Percentiles rank a stretch among this genome's conserved stretches.
Evolutionary conservation across 2,113 vertebrate species (phyloP).

Genomic region (Spizaetus ornatus): DNA sequence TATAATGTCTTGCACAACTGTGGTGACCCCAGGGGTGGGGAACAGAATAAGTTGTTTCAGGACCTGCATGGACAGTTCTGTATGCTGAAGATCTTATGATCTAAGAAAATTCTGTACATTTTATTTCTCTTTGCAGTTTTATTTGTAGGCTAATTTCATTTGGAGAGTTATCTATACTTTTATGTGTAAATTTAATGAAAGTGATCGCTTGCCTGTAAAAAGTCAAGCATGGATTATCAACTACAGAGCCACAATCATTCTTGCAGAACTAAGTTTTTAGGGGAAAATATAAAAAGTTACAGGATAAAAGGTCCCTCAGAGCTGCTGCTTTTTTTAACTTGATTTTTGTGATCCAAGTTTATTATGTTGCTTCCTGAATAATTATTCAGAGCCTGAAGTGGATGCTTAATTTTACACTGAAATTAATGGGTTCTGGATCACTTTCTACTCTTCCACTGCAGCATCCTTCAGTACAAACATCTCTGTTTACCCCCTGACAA

Average conservation of each 20-base stretch:
- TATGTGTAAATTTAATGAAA: neutral
- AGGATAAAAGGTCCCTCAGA: neutral
- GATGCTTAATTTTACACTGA: neutral
- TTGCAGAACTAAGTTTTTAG: neutral
- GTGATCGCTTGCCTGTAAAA: neutral
- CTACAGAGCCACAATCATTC: neutral
- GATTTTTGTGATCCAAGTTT: neutral
- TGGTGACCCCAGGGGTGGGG: neutral
- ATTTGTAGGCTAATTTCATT: neutral
- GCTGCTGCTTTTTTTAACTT: neutral
- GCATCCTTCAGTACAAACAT: neutral
- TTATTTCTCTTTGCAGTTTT: neutral
- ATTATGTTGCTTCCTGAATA: neutral
- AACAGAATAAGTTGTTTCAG: neutral
- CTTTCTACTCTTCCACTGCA: neutral
- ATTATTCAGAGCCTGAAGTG: neutral
- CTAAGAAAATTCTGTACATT: neutral
- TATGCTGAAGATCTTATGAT: neutral
- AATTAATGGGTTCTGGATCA: neutral
- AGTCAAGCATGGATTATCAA: neutral
- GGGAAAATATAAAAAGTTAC: neutral
- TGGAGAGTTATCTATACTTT: neutral
- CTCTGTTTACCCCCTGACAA: neutral
- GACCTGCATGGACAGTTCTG: neutral
- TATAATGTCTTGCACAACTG: neutral